phyloP scores from a whole-genome alignment of 2,113 vertebrate genomes.

The Anguilla japonica region DNA sequence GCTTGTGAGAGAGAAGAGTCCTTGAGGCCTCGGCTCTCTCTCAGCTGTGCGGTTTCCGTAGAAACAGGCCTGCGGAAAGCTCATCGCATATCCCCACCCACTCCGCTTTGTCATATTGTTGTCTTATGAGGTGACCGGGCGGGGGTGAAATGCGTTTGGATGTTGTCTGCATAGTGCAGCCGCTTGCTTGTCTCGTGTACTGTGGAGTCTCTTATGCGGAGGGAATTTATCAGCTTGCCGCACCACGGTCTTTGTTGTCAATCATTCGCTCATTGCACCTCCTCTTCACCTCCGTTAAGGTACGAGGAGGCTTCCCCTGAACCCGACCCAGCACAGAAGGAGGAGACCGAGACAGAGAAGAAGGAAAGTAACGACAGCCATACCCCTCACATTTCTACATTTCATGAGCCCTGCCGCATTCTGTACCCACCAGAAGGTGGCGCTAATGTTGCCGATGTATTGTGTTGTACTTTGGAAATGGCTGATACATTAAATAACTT shows the following conservation, averaged over 20 bases:
- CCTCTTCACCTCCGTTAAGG: constrained; percentile 42
- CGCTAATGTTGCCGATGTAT: constrained; percentile 26
- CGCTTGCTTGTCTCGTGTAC: background rate
- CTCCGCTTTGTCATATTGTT: background rate
- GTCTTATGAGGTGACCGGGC: background rate
- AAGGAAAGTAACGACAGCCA: constrained; percentile 62
- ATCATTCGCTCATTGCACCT: constrained; percentile 1
- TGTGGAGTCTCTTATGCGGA: background rate
- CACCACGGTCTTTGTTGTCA: background rate
- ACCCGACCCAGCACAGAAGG: constrained; percentile 44
- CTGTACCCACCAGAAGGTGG: constrained; percentile 15
- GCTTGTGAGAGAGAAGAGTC: background rate
- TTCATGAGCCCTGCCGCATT: constrained; percentile 46
- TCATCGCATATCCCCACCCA: background rate
- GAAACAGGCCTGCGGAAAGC: background rate
- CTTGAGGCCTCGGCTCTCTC: background rate
- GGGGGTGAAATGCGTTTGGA: background rate
- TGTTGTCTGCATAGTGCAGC: background rate
- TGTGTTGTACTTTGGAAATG: constrained; percentile 33
- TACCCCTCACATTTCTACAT: constrained; percentile 40
- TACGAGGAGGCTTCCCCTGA: constrained; percentile 68
- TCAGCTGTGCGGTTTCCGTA: background rate
- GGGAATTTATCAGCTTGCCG: background rate
- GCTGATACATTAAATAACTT: constrained; percentile 25
- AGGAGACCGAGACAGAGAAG: constrained; percentile 63